These are phyloP conservation scores for Stramonita haemastoma DNA, from an alignment of 2,888 invertebrate genomes.

Conservation along the genomic window DNA sequence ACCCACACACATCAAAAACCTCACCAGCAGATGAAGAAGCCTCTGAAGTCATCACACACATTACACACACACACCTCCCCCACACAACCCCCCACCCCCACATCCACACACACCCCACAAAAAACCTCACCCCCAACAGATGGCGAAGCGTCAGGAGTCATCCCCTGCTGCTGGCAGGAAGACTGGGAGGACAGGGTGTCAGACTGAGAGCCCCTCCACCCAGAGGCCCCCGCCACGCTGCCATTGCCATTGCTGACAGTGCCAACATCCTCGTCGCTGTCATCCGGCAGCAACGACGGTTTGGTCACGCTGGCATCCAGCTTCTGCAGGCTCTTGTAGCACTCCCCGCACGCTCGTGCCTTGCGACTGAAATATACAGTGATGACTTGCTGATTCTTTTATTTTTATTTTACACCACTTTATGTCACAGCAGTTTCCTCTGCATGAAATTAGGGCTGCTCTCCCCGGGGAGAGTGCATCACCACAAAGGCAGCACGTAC, in stretches of 20 bases:
- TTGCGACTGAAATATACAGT: conserved; percentile 62
- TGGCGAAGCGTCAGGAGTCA: neutral
- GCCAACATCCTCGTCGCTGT: conserved; percentile 42
- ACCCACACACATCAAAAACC: too few species aligned
- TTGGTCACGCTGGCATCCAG: conserved; percentile 47
- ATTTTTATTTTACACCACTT: neutral
- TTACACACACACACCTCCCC: too few species aligned
- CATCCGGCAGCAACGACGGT: conserved; percentile 39
- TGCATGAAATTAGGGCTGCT: too few species aligned
- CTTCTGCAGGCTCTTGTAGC: conserved; percentile 51
- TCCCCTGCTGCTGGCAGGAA: neutral
- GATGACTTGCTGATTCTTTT: neutral
- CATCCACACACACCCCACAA: too few species aligned
- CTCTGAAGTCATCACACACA: neutral
- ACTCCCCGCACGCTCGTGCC: conserved; percentile 59
- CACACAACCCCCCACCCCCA: too few species aligned
- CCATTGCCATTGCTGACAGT: conserved; percentile 17
- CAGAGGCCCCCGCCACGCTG: neutral
- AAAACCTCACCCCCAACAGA: neutral
- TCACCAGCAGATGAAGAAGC: too few species aligned
- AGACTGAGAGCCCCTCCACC: neutral
- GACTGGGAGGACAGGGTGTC: neutral
- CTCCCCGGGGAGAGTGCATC: too few species aligned
- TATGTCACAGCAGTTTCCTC: too few species aligned
- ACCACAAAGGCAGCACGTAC: too few species aligned